Conservation (phyloP, 2,888 invertebrate genomes). For the Papilio gigon region DNA sequence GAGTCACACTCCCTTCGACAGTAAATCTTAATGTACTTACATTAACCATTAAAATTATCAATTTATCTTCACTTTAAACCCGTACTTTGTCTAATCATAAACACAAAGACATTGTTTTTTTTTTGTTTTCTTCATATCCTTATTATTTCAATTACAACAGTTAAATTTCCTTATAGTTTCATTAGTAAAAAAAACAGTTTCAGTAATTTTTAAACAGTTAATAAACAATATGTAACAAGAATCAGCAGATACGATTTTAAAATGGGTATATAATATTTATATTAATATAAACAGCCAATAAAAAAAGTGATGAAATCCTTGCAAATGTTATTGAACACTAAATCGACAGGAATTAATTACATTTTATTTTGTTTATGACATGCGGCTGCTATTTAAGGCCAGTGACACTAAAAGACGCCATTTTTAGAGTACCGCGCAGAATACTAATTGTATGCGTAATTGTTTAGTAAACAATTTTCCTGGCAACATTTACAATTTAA, state of each 20-base stretch:
- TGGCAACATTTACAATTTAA: constrained; percentile 15
- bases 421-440: constrained; percentile 47
- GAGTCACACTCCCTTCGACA: background rate
- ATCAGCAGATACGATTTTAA: background rate
- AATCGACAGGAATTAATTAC: constrained; percentile 40
- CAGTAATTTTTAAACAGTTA: background rate
- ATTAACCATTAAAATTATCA: background rate
- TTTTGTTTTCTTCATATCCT: too few species aligned
- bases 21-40: background rate
- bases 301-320: constrained; percentile 30
- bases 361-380: constrained; percentile 47
- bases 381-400: constrained; percentile 58
- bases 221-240: background rate
- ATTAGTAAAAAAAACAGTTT: too few species aligned
- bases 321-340: constrained; percentile 19
- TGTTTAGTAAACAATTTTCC: constrained; percentile 26
- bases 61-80: background rate
- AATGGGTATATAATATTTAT: background rate
- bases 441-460: constrained; percentile 24
- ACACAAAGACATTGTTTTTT: background rate
- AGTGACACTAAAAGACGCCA: constrained; percentile 72
- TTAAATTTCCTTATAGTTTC: too few species aligned
- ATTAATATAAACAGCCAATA: constrained; percentile 9
- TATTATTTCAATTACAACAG: too few species aligned
- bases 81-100: background rate